Evolutionary conservation across 2,113 vertebrate genomes (phyloP), one percentile per base, ranked within the genome.

Genomic region (pig (Sus scrofa)): DNA sequence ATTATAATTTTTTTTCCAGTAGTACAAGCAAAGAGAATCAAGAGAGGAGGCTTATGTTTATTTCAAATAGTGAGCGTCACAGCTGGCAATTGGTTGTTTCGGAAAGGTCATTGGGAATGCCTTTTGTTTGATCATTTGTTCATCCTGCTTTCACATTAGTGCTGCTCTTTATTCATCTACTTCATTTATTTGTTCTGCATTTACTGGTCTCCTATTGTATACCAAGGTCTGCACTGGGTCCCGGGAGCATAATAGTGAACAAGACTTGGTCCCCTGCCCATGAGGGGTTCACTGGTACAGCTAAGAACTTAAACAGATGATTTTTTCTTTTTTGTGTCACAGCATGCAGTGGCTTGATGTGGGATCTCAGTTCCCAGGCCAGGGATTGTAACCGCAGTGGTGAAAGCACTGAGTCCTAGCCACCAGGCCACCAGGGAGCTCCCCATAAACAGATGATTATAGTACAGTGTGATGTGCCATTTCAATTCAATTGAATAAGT

Each of bases 41-140:
- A 87, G 84, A 87, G n/a, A 88, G 24, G 83, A 91, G 30, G 2
- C 50, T 86, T 71, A 16, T 63, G 20, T 73, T 97, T 86, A 75
- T 86, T 93, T 87, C 93, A 37, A 86, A 88, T 37, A 89, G 56
- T 77, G 58, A 91, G 71, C 84, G 63, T 62, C 78, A 87, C 37
- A 89, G 78, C 83, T 84, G 27, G 34, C n/a, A 60, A 20, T 20
- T 58, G 2, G 8, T 70, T 88, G 82, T 68, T 71, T 58, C 67
- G 8, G 44, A 73, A 71, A 74, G 32, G 22, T 78, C 65, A 58
- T 32, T 68, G 74, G n/a, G 20, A 37, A 95, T 88, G n/a, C 62
- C 63, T 2, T 96, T 74, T 83, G 83, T 37, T 44, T 44, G 73
- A 15, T 79, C n/a, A 15, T 85, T 77, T 67, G 65, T 67, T 70